These are phyloP conservation scores for Neolamprologus caudopunctatus DNA, from an alignment of 2,113 vertebrate species.

Conservation along the genomic window DNA sequence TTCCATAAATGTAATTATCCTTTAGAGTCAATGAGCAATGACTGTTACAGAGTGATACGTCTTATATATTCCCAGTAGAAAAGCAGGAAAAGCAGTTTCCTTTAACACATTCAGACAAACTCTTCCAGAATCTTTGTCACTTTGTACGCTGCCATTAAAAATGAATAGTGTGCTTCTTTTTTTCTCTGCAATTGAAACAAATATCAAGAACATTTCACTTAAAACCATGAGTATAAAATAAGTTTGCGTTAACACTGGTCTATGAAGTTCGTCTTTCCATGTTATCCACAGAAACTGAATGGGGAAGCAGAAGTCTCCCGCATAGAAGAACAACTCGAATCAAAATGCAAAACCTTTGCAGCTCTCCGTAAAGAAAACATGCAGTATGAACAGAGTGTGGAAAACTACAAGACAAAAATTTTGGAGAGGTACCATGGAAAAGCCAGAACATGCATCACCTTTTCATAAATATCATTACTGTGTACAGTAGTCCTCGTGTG, in stretches of 20 bases:
- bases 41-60: neutral
- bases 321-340: conserved; percentile 38
- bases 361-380: conserved; percentile 34
- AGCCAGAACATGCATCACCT: neutral
- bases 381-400: neutral
- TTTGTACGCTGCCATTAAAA: neutral
- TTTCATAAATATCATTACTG: neutral
- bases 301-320: conserved; percentile 47
- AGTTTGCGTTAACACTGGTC: neutral
- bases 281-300: conserved; percentile 48
- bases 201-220: neutral
- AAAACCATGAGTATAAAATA: neutral
- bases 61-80: neutral
- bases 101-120: neutral
- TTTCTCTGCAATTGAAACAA: neutral
- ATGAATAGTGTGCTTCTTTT: neutral
- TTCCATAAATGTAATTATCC: neutral
- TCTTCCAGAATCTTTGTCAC: neutral
- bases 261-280: neutral
- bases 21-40: neutral
- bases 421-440: conserved; percentile 27
- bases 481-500: neutral
- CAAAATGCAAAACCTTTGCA: conserved; percentile 33
- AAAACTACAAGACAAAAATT: conserved; percentile 27
- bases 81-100: neutral